Evolutionary conservation across 2,113 vertebrate species (phyloP), one percentile per base, ranked within the genome.

Genomic region (Anhinga anhinga): DNA sequence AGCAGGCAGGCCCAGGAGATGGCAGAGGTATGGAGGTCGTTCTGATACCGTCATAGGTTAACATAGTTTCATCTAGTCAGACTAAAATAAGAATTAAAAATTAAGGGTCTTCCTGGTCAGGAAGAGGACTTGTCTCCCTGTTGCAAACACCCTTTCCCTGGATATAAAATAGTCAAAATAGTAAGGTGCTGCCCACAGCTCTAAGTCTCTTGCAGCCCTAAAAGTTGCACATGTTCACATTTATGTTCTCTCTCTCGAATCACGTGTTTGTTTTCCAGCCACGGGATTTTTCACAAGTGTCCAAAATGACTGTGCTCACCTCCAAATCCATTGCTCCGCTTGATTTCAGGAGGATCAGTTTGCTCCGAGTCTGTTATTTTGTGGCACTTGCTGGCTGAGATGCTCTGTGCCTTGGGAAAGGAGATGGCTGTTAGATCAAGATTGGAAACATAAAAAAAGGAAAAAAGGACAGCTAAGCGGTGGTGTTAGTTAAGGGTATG

Each of bases 401-500:
- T 69, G 53, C 36, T 77, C 34, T 61, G n/a, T 61, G 14, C 26
- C 13, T 52, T 42, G 4, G 49, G 16, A 32, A 10, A 83, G 58
- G 53, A 56, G 20, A 13, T 56, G 1, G 2, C n/a, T 72, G 26
- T 58, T 76, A 38, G 71, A 30, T 72, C 49, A 17, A 70, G 36
- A 36, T 61, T 27, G 13, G 21, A 17, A 19, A 6, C 13, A 44
- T 15, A 44, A 44, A 44, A 44, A 44, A 20, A 47, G 50, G 50
- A 34, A 38, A 34, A 17, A 29, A 63, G 30, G 34, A 36, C 15
- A 47, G 30, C 22, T 9, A 3, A 21, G 65, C 53, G 34, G 29
- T 42, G n/a, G 1, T 56, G 30, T 44, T 36, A 55, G 32, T 21
- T 49, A 15, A n/a, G 26, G 34, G 20, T 42, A 32, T 0, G 0